These are phyloP conservation scores for Drosophila bunnanda DNA, from an alignment of 2,888 invertebrate genomes.

Conservation along the genomic window DNA sequence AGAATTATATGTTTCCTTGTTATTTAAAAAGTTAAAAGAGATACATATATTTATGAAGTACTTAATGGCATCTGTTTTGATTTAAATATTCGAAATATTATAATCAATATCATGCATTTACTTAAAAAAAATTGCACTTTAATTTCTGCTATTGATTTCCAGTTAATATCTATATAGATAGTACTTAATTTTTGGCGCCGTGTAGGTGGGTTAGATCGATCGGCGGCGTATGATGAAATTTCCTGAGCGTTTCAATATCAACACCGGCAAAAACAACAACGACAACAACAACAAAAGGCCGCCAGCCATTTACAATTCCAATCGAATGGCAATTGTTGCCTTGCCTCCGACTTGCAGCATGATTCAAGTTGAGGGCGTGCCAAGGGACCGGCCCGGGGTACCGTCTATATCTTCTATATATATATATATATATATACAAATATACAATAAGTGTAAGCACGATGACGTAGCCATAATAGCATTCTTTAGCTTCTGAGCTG, in stretches of 20 bases:
- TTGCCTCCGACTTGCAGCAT: constrained; percentile 62
- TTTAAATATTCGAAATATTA: too few relatives aligned
- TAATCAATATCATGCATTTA: neutral
- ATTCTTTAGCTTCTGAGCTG: constrained; percentile 3
- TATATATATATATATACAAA: neutral
- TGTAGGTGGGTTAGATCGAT: constrained; percentile 47
- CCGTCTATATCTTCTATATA: neutral
- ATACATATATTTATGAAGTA: neutral
- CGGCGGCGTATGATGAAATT: constrained; percentile 58
- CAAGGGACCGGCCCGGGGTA: constrained; percentile 28
- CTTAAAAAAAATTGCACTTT: too few relatives aligned
- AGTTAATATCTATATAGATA: too few relatives aligned
- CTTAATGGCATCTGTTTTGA: too few relatives aligned
- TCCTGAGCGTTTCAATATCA: constrained; percentile 44
- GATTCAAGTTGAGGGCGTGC: constrained; percentile 50
- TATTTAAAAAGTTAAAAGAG: too few relatives aligned
- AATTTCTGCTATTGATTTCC: neutral
- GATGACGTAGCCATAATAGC: constrained; percentile 63
- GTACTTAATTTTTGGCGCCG: neutral
- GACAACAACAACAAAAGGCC: constrained; percentile 11
- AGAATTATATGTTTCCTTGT: fast-evolving
- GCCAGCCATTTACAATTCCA: constrained; percentile 73
- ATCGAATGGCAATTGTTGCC: constrained; percentile 69
- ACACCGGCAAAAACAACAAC: constrained; percentile 10
- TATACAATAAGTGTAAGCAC: constrained; percentile 50